These are phyloP conservation scores for Cyrtorhinus lividipennis DNA, from an alignment of 1,140 invertebrate genomes.

Conservation along the genomic window DNA sequence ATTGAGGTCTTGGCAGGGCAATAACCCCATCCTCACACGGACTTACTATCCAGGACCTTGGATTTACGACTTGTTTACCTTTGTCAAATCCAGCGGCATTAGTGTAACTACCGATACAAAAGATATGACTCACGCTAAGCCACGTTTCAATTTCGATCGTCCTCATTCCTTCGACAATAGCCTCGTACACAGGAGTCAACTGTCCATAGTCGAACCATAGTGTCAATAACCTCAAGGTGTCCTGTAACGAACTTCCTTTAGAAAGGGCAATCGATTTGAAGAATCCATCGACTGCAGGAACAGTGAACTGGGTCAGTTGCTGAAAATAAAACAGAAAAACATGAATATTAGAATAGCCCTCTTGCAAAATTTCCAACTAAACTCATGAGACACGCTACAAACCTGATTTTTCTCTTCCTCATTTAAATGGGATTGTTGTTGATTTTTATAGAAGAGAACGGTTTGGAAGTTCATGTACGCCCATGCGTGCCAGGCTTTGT, in stretches of 20 bases:
- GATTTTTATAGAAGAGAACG: conserved; percentile 76
- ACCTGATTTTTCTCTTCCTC: conserved; percentile 1
- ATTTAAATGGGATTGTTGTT: conserved; percentile 27
- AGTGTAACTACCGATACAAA: neutral
- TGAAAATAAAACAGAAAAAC: conserved; percentile 25
- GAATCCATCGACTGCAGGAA: conserved; percentile 90
- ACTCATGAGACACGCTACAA: too few relatives aligned
- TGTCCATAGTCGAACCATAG: conserved; percentile 95
- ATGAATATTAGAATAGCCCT: neutral
- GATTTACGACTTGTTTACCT: too few relatives aligned
- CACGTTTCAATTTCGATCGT: conserved; percentile 95
- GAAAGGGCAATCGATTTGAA: conserved; percentile 87
- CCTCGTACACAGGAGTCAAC: conserved; percentile 82
- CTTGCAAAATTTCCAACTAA: too few relatives aligned
- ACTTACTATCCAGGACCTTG: too few relatives aligned
- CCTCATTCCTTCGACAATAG: conserved; percentile 79
- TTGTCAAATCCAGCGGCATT: neutral
- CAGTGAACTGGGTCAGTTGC: conserved; percentile 65
- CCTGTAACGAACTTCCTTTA: conserved; percentile 89
- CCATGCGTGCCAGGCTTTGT: conserved; percentile 96
- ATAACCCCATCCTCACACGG: too few relatives aligned
- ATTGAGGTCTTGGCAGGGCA: too few relatives aligned
- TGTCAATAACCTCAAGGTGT: conserved; percentile 83
- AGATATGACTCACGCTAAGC: conserved; percentile 54
- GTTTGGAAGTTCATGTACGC: conserved; percentile 98